Evolutionary conservation across 2,113 vertebrate genomes (phyloP).

Genomic region (Noturus placidus): DNA sequence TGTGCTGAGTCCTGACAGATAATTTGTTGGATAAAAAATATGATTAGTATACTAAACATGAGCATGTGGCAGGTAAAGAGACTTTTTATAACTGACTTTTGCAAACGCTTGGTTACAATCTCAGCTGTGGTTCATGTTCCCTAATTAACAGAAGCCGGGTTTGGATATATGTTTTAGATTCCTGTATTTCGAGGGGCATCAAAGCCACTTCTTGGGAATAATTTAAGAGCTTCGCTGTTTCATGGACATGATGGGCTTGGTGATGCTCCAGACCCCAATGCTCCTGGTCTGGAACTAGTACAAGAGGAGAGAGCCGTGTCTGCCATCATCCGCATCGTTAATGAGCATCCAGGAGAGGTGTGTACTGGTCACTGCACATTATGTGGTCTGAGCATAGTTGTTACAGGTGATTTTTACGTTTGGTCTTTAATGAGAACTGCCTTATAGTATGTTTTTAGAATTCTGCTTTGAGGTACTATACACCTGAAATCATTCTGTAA

Average conservation of each 20-base stretch:
- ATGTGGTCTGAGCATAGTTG: background rate
- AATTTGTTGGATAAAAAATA: background rate
- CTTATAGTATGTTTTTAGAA: background rate
- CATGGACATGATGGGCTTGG: slow-evolving; percentile 75
- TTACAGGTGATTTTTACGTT: background rate
- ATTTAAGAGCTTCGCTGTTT: slow-evolving; percentile 53
- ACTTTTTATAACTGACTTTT: background rate
- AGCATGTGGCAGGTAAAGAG: background rate
- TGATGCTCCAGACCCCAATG: slow-evolving; percentile 69
- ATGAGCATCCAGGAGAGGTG: slow-evolving; percentile 73
- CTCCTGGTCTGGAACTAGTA: slow-evolving; percentile 66
- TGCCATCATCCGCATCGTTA: slow-evolving; percentile 72
- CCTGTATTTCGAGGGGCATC: slow-evolving; percentile 71
- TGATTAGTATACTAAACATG: background rate
- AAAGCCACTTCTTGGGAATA: slow-evolving; percentile 62
- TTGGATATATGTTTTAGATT: slow-evolving; percentile 61
- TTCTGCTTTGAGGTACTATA: background rate
- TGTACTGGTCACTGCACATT: background rate
- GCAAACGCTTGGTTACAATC: background rate
- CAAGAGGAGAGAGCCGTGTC: slow-evolving; percentile 70
- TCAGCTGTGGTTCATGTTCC: background rate
- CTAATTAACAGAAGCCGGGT: background rate
- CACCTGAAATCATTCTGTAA: background rate
- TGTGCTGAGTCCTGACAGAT: background rate
- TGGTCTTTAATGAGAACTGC: background rate